These are phyloP conservation scores for Leucoraja erinaceus DNA, from an alignment of 2,113 vertebrate species.

Conservation along the genomic window DNA sequence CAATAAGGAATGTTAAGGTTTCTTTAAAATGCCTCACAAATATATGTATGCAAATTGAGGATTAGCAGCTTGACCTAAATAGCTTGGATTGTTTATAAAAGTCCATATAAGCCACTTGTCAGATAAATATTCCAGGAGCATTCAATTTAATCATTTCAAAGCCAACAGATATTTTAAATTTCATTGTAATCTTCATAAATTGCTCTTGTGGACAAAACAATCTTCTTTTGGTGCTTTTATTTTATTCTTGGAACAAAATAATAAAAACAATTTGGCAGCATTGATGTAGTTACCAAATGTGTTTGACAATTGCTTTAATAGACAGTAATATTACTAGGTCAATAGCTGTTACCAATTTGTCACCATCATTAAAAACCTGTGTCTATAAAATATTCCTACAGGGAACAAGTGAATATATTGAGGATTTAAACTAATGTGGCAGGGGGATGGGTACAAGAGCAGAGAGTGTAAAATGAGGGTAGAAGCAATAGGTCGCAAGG, in stretches of 20 bases:
- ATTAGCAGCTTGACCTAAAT: neutral
- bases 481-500: too few species aligned
- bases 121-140: neutral
- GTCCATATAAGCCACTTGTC: neutral
- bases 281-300: neutral
- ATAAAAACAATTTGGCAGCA: neutral
- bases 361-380: neutral
- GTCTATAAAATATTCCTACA: neutral
- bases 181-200: neutral
- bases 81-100: neutral
- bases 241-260: neutral
- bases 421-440: too few species aligned
- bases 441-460: too few species aligned
- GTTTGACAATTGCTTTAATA: neutral
- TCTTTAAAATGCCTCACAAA: neutral
- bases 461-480: too few species aligned
- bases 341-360: neutral
- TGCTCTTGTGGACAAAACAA: neutral
- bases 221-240: neutral
- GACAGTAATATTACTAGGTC: neutral
- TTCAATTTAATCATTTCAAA: neutral
- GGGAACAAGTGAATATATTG: neutral
- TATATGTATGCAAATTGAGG: neutral
- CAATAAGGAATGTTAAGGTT: neutral
- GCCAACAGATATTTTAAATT: neutral